Conservation (phyloP, 2,888 invertebrate species). For the Thereva unica region DNA sequence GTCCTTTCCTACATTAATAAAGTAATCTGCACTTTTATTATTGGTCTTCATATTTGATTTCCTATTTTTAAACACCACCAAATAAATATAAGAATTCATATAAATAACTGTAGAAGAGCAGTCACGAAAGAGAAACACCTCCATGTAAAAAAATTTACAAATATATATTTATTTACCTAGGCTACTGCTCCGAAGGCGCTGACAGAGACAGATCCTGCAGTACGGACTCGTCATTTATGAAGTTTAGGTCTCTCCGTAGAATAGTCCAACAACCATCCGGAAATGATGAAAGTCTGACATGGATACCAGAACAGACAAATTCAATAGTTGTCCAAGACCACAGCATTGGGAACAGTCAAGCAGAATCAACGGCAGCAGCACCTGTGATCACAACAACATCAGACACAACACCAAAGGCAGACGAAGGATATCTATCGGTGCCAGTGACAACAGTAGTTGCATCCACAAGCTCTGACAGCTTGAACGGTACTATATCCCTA, state of each 20-base stretch:
- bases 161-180: conserved; percentile 35
- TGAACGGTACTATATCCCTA: conserved; percentile 64
- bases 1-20: too few species aligned
- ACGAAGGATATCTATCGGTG: conserved; percentile 68
- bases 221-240: conserved; percentile 44
- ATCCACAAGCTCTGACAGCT: conserved; percentile 77
- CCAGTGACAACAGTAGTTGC: conserved; percentile 70
- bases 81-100: too few species aligned
- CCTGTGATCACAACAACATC: conserved; percentile 13
- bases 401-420: conserved; percentile 49
- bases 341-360: not conserved
- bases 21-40: too few species aligned
- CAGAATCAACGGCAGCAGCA: not conserved
- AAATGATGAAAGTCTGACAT: conserved; percentile 40
- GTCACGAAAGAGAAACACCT: not conserved
- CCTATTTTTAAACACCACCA: too few species aligned
- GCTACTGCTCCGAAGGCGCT: conserved; percentile 46
- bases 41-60: too few species aligned
- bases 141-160: not conserved
- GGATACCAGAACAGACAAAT: conserved; percentile 44
- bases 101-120: not conserved
- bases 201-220: conserved; percentile 46
- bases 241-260: conserved; percentile 38
- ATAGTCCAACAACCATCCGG: conserved; percentile 41
- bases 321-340: conserved; percentile 37